These are phyloP conservation scores for Limanda limanda DNA, from an alignment of 2,113 vertebrate genomes.

Conservation along the genomic window DNA sequence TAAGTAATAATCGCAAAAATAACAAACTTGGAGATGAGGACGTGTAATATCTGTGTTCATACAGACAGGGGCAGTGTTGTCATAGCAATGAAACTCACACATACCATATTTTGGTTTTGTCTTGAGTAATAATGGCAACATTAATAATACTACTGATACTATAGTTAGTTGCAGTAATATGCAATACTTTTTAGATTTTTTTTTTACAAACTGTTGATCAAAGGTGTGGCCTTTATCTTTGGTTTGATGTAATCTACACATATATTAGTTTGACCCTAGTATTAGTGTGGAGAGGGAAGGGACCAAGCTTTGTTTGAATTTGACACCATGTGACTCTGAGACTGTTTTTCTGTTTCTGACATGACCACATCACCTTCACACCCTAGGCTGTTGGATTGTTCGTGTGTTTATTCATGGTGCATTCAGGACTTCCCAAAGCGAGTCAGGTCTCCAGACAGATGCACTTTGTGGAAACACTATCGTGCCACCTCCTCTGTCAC, in stretches of 20 bases:
- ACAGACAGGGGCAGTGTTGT: conserved; percentile 70
- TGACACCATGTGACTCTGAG: background rate
- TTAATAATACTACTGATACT: too few relatives aligned
- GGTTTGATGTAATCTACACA: background rate
- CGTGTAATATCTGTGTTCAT: conserved; percentile 31
- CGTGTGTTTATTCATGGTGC: background rate
- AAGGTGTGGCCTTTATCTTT: background rate
- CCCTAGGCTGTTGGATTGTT: too few relatives aligned
- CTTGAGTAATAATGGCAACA: background rate
- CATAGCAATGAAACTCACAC: conserved; percentile 14
- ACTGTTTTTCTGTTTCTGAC: background rate
- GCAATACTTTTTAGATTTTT: background rate
- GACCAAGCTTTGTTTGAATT: too few relatives aligned
- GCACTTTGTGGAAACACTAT: too few relatives aligned
- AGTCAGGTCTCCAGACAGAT: too few relatives aligned
- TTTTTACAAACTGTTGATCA: background rate
- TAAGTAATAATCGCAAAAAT: too few relatives aligned
- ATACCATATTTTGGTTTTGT: background rate
- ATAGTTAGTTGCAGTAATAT: background rate
- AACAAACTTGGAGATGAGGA: background rate
- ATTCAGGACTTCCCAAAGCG: too few relatives aligned
- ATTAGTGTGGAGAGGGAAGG: background rate
- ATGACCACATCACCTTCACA: too few relatives aligned
- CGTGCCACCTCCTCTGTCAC: too few relatives aligned
- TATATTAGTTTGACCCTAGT: background rate